Percentiles rank a stretch among this genome's conserved stretches.
These are phyloP conservation scores for Andricus quercusramuli DNA, from an alignment of 2,888 invertebrate species.

Conservation along the genomic window DNA sequence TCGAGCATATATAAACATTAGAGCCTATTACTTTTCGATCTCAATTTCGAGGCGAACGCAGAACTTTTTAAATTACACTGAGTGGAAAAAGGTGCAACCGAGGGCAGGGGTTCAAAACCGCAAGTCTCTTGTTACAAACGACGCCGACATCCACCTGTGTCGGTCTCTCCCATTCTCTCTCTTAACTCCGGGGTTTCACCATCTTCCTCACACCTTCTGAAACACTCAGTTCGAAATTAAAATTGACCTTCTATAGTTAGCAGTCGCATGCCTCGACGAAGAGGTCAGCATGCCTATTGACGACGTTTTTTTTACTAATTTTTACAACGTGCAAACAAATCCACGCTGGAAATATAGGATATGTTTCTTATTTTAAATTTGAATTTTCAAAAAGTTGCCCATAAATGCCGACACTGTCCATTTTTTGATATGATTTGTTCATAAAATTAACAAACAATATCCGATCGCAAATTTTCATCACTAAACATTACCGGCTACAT, in stretches of 20 bases:
- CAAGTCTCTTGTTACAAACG: conserved; percentile 73
- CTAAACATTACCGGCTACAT: too few species aligned
- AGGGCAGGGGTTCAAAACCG: conserved; percentile 54
- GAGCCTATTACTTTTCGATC: conserved; percentile 65
- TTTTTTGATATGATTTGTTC: too few species aligned
- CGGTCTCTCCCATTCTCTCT: conserved; percentile 57
- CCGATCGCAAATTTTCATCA: too few species aligned
- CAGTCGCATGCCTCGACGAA: neutral
- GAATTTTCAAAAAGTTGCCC: too few species aligned
- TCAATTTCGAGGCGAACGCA: conserved; percentile 58
- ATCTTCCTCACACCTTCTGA: conserved; percentile 47
- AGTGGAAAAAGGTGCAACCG: conserved; percentile 46
- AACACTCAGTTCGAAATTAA: neutral
- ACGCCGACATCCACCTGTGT: conserved; percentile 74
- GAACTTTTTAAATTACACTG: conserved; percentile 62
- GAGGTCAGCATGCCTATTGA: neutral
- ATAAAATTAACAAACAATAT: too few species aligned
- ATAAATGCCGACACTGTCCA: too few species aligned
- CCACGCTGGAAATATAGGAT: too few species aligned
- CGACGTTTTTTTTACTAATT: neutral
- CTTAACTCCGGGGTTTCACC: conserved; percentile 42
- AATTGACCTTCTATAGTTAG: conserved; percentile 11
- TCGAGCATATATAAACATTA: conserved; percentile 58
- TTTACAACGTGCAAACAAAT: neutral
- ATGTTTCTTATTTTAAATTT: too few species aligned